Base-by-base conservation (phyloP, 2,113 vertebrate genomes). In the Saguinus midas region DNA sequence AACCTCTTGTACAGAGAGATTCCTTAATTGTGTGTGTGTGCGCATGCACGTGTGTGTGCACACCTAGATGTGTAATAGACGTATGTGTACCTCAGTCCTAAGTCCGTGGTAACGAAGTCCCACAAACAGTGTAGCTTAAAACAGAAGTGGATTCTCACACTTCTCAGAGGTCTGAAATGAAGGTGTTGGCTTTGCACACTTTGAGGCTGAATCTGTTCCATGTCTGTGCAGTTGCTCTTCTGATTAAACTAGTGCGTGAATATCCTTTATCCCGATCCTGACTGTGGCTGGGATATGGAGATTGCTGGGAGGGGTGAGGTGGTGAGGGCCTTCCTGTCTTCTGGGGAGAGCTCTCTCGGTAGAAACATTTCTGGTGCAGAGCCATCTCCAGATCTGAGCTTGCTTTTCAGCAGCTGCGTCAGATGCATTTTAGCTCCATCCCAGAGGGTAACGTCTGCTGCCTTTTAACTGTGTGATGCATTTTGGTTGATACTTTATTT, bases 361-460 rank as follows among this genome's bases (percentile, higher is more conserved):
- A 3, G 43, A 27, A 40, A 16, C 2, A 1, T 6, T 27, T 48
- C 21, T 0, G 13, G 45, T 2, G 13, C 10, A 9, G 66, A 50
- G 13, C 25, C n/a, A 0, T 23, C n/a, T 5, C 18, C 18, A 3
- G 0, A 7, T 20, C 27, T 18, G 0, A 17, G 25, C 0, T 1
- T 4, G 0, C 13, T 6, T 68, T 18, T 2, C 27, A 76, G 25
- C 25, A 76, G 73, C 27, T 16, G 9, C 32, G 0, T 73, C 70
- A 10, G 5, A 2, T 37, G 0, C 4, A 0, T 43, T 17, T 37
- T 18, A 1, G 64, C 32, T 8, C 4, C 2, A 2, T 45, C 50
- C 72, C n/a, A 2, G 81, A 37, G 29, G 55, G 8, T 9, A 21
- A 8, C 29, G 14, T 8, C 29, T 29, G 29, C 7, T 52, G 18